Evolutionary conservation across 2,888 invertebrate genomes (phyloP).

Genomic region (Priocnemis perturbator): DNA sequence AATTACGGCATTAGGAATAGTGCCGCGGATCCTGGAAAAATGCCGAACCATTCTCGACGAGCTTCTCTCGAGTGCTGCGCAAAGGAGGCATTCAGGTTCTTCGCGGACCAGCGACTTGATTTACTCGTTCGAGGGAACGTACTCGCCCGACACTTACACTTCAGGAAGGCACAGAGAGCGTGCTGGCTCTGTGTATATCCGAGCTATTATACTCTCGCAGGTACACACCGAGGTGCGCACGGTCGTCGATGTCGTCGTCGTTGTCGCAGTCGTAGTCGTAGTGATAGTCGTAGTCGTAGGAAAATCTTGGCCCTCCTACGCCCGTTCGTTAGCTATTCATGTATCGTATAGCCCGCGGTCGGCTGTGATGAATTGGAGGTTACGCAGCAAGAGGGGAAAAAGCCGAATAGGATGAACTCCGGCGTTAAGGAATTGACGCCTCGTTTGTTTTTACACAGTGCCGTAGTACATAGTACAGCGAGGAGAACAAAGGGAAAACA

Average conservation of each 20-base stretch:
- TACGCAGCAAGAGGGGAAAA: conserved; percentile 27
- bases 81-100: conserved; percentile 47
- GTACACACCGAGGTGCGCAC: conserved; percentile 32
- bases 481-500: background rate
- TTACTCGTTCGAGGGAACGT: conserved; percentile 61
- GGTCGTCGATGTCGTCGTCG: conserved; percentile 32
- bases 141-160: conserved; percentile 50
- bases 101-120: conserved; percentile 57
- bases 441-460: background rate
- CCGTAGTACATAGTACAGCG: background rate
- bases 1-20: no score
- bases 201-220: conserved; percentile 53
- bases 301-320: conserved; percentile 59
- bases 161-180: conserved; percentile 30
- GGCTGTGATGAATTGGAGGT: conserved; percentile 54
- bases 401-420: background rate
- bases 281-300: conserved; percentile 36
- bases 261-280: conserved; percentile 17
- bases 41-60: conserved; percentile 52
- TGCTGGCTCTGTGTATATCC: conserved; percentile 49
- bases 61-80: conserved; percentile 31
- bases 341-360: conserved; percentile 55
- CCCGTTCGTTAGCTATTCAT: conserved; percentile 60
- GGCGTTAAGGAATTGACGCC: background rate
- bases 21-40: conserved; percentile 31